Conservation (phyloP, 1,140 invertebrate genomes). For the Lepidotrigona ventralis region DNA sequence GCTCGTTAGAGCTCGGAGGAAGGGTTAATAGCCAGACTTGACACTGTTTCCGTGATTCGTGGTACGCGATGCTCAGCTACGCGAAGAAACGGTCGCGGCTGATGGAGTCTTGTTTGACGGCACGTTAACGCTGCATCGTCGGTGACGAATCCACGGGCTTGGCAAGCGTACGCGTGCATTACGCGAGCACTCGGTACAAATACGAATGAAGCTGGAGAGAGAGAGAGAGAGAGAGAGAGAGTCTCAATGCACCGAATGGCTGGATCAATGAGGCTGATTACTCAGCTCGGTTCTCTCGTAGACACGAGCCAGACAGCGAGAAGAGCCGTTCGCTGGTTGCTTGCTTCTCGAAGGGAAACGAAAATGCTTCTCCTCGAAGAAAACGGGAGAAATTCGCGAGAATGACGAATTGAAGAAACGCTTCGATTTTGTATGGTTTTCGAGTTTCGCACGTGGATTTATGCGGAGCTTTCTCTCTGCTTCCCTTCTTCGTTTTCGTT, state of each 20-base stretch:
- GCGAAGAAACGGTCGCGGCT: neutral
- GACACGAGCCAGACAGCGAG: conserved; percentile 39
- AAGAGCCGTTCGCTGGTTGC: neutral
- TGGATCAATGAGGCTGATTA: conserved; percentile 56
- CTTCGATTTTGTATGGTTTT: too few relatives aligned
- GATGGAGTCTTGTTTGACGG: conserved; percentile 18
- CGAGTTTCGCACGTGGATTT: neutral
- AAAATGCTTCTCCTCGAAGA: neutral
- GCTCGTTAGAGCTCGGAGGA: neutral
- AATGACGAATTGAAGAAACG: conserved; percentile 43
- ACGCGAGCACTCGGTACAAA: neutral
- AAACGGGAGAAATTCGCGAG: conserved; percentile 17
- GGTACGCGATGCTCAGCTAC: neutral
- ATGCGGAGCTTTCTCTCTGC: neutral
- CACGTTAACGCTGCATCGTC: conserved; percentile 3
- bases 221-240: conserved; percentile 5
- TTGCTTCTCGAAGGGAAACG: conserved; percentile 17
- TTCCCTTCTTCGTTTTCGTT: too few relatives aligned
- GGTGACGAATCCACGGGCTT: conserved; percentile 1
- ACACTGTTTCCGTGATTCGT: conserved; percentile 24
- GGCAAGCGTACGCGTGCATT: neutral
- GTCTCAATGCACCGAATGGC: conserved; percentile 51
- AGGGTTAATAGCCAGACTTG: conserved; percentile 12
- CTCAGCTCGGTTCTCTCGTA: conserved; percentile 47
- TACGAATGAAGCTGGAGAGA: neutral